phyloP scores from a whole-genome alignment of 2,113 vertebrate genomes.

The Leptobrachium ailaonicum region DNA sequence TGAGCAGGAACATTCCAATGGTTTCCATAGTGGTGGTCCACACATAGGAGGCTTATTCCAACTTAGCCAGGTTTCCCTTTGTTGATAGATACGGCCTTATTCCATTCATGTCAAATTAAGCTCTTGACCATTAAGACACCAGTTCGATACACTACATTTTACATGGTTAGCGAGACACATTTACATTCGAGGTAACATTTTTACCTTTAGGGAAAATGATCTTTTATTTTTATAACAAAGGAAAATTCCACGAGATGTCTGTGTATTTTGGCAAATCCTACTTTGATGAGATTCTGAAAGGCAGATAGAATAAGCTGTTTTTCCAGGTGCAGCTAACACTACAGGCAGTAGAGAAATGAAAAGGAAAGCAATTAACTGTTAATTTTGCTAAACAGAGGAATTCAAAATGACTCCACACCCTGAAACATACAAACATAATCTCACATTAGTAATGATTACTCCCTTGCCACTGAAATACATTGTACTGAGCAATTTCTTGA shows the following conservation, averaged over 20 bases:
- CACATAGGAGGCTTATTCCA: no score
- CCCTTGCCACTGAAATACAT: constrained; percentile 7
- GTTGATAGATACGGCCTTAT: no score
- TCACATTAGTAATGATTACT: constrained; percentile 35
- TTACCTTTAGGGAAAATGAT: constrained; percentile 38
- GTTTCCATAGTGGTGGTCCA: no score
- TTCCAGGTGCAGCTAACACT: constrained; percentile 63
- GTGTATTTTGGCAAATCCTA: constrained; percentile 65
- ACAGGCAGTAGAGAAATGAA: constrained; percentile 55
- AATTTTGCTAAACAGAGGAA: constrained; percentile 62
- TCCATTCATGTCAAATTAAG: no score
- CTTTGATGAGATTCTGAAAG: constrained; percentile 67
- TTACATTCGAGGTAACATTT: constrained; percentile 39
- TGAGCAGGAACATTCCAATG: no score
- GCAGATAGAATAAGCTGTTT: constrained; percentile 44
- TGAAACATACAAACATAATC: constrained; percentile 46
- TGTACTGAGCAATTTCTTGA: background rate
- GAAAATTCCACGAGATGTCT: constrained; percentile 51
- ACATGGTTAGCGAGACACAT: constrained; percentile 22
- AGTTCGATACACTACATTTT: background rate
- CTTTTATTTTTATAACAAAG: constrained; percentile 48
- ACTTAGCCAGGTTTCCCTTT: no score
- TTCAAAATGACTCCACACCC: constrained; percentile 45
- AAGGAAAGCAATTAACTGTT: constrained; percentile 62
- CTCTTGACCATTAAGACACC: no score